Base-by-base conservation (phyloP, 2,888 invertebrate genomes). In the Epistrophe grossulariae region DNA sequence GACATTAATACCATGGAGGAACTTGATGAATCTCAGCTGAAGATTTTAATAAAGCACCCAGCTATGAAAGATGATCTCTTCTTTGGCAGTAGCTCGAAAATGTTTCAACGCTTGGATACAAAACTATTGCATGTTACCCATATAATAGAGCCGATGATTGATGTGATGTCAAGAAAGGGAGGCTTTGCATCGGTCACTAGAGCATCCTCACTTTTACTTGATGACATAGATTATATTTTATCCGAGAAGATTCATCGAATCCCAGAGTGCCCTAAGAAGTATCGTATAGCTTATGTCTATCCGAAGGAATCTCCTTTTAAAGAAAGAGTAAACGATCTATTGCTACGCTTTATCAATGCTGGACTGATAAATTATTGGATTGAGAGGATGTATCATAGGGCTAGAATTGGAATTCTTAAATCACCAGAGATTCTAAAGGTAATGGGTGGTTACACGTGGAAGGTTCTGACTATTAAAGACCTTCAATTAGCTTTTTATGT, bases 41-140 rank as follows among this genome's bases (percentile, higher is more conserved):
- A 89, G 17, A 92, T 93, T 71, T 91, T 91, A 3, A 92, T 92
- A 9, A 92, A 92, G 66, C 93, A 93, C 84, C 90, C 90, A 2
- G 91, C 92, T 11, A 93, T 93, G 83, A 89, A 90, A 72, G 93
- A 93, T 74, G 93, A 93, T 74, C 84, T 93, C 4, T 93, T 93
- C 50, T 89, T 88, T 38, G 91, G 91, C 2, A 91, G 91, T 55
- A 90, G 90, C n/a, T 91, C 93, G 2, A 79, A 79, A 24, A 89
- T 92, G 13, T 93, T 91, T 73, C 85, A 89, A 1, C 90, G 89
- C 13, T 89, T 93, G n/a, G 74, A 91, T 79, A 89, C 88, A 24
- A 92, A 91, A 83, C 88, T 93, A 84, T 35, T 89, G 28, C 79
- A 91, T 55, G 90, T 92, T 3, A 88, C 87, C 28, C 89, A 91